Percentiles rank a stretch among this genome's conserved stretches.
Evolutionary conservation across 2,113 vertebrate species (phyloP).

Genomic region (Catharus minimus): DNA sequence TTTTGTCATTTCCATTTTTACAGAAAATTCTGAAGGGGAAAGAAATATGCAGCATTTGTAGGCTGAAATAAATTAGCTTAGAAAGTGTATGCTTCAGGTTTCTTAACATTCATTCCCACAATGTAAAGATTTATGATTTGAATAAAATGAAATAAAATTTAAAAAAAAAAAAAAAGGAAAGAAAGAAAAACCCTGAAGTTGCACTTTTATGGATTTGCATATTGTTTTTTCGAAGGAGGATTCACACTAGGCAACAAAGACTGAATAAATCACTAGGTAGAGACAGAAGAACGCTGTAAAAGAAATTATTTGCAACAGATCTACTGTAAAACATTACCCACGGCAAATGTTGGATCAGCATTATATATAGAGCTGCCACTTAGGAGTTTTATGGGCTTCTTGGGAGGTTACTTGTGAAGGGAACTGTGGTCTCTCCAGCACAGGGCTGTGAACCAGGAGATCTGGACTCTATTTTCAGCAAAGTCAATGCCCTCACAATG

Average conservation of each 20-base stretch:
- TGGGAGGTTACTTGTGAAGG: constrained; percentile 19
- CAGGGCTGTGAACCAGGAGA: background rate
- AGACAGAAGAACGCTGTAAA: constrained; percentile 31
- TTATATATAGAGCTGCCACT: constrained; percentile 59
- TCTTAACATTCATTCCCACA: background rate
- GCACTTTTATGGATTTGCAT: constrained; percentile 43
- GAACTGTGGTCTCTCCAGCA: background rate
- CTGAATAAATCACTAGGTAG: constrained; percentile 53
- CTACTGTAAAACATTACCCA: constrained; percentile 57
- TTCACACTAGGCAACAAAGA: constrained; percentile 41
- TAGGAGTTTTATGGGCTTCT: constrained; percentile 59
- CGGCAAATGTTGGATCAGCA: constrained; percentile 33
- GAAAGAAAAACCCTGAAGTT: background rate
- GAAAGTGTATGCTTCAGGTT: constrained; percentile 8
- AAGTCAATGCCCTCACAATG: constrained; percentile 12
- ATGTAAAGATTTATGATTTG: constrained; percentile 39
- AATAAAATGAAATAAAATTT: background rate
- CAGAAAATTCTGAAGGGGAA: background rate
- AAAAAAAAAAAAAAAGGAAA: background rate
- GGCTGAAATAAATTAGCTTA: background rate
- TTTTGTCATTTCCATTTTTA: background rate
- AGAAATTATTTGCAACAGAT: constrained; percentile 60
- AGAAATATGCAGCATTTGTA: background rate
- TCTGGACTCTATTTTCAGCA: constrained; percentile 37
- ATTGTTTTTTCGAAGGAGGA: background rate